Base-by-base conservation (phyloP, 2,797 vertebrate species). In the Remorina albescens region DNA sequence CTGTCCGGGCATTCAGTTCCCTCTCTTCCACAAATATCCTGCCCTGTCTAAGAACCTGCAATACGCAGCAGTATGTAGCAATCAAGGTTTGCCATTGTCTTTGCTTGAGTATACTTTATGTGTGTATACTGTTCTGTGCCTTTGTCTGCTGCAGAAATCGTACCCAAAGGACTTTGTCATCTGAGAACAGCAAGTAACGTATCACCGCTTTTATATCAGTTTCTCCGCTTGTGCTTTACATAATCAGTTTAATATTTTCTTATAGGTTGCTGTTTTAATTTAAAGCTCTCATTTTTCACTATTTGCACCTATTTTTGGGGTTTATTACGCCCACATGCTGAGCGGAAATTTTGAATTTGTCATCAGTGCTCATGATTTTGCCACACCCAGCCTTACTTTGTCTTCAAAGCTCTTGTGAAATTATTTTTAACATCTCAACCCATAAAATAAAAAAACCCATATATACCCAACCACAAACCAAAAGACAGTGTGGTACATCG, bases 371-470 rank as follows among this genome's bases (percentile, higher is more conserved):
- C 47, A 58, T 80, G 72, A 82, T 74, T 86, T 82, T 90, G 90
- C 91, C 93, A 94, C 92, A 93, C 93, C 93, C 90, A 71, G 60
- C 65, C 79, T 63, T 69, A 78, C 58, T 86, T 77, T 86, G 75
- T 61, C 62, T 82, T 80, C 72, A 88, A 78, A 88, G 86, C 56
- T 55, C n/a, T 62, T 66, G 32, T 49, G 19, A 83, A 81, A 72
- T 53, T 34, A 47, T 67, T 62, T 72, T 50, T 71, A 54, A 73
- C 3, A 15, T 77, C 50, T 70, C 51, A 74, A 53, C 47, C 51
- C 85, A 37, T 60, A 72, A 82, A 65, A 68, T 80, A 66, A 67
- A 90, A 90, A 84, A 67, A 76, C 73, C 81, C 78, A 67, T 59
- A 73, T 59, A 73, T 68, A 73, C 60, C 44, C 84, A 85, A 88